Conservation (phyloP, 2,888 invertebrate genomes). For the Cistogaster globosa region DNA sequence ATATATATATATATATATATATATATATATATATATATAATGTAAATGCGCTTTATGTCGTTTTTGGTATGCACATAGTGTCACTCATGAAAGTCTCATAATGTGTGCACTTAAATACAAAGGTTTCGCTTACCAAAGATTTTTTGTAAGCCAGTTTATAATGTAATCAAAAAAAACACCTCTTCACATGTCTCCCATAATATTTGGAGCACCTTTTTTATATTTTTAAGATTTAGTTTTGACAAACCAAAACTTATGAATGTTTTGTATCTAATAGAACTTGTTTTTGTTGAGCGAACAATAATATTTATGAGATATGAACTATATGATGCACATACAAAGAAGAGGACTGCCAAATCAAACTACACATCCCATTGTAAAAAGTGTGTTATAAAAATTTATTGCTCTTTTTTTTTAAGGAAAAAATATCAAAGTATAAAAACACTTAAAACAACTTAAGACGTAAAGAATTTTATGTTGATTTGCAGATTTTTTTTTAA, state of each 20-base stretch:
- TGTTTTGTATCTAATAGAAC: conserved; percentile 36
- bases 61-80: too few species aligned
- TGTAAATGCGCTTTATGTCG: too few species aligned
- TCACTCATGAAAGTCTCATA: too few species aligned
- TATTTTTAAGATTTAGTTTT: neutral
- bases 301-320: conserved; percentile 2
- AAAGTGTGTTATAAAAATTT: conserved; percentile 64
- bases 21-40: too few species aligned
- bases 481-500: conserved; percentile 3
- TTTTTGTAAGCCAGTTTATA: too few species aligned
- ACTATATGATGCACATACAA: neutral
- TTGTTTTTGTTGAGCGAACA: neutral
- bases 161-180: too few species aligned
- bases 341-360: conserved; percentile 38
- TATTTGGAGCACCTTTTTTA: neutral
- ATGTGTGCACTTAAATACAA: too few species aligned
- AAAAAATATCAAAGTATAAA: conserved; percentile 33
- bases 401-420: conserved; percentile 60
- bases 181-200: neutral
- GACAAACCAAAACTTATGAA: conserved; percentile 33
- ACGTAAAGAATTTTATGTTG: conserved; percentile 39
- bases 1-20: too few species aligned
- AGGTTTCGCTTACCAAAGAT: too few species aligned
- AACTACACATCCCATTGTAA: conserved; percentile 58
- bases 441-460: conserved; percentile 18